Percentiles rank a stretch among this genome's conserved stretches.
These are phyloP conservation scores for Brachionus koreanus DNA, from an alignment of 1,140 invertebrate species.

Conservation along the genomic window DNA sequence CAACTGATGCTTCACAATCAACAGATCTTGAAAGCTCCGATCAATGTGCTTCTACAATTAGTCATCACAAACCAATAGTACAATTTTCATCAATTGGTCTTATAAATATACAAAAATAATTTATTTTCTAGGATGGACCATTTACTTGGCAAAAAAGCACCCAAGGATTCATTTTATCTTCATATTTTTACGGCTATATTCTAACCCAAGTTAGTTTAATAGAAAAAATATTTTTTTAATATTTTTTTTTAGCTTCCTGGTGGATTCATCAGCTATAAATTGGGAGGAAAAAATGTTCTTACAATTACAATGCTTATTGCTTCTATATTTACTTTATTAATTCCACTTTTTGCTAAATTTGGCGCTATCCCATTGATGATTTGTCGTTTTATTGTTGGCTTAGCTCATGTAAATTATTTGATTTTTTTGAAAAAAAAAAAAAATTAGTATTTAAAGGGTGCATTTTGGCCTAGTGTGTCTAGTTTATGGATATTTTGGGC, in stretches of 20 bases:
- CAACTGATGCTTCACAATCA: neutral
- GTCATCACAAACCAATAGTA: neutral
- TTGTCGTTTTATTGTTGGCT: slow-evolving; percentile 31
- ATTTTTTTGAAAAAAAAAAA: neutral
- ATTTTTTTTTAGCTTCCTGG: slow-evolving; percentile 28
- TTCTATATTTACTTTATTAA: slow-evolving; percentile 25
- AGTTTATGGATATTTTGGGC: slow-evolving; percentile 54
- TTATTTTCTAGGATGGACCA: slow-evolving; percentile 51
- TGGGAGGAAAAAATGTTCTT: slow-evolving; percentile 36
- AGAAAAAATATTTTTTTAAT: neutral
- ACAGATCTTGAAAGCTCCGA: neutral
- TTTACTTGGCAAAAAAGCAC: slow-evolving; percentile 54
- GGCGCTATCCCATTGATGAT: neutral
- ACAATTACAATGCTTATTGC: slow-evolving; percentile 23
- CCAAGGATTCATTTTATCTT: slow-evolving; percentile 55
- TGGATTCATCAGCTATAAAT: slow-evolving; percentile 14
- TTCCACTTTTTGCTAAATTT: neutral
- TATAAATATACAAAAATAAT: neutral
- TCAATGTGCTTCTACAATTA: neutral
- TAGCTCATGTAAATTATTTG: slow-evolving; percentile 9
- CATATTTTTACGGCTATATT: slow-evolving; percentile 59
- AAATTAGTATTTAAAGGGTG: slow-evolving; percentile 41
- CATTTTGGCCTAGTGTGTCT: slow-evolving; percentile 49
- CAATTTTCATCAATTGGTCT: neutral
- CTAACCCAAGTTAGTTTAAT: slow-evolving; percentile 51